Evolutionary conservation across 2,888 invertebrate species (phyloP).

Genomic region (Mantis religiosa): DNA sequence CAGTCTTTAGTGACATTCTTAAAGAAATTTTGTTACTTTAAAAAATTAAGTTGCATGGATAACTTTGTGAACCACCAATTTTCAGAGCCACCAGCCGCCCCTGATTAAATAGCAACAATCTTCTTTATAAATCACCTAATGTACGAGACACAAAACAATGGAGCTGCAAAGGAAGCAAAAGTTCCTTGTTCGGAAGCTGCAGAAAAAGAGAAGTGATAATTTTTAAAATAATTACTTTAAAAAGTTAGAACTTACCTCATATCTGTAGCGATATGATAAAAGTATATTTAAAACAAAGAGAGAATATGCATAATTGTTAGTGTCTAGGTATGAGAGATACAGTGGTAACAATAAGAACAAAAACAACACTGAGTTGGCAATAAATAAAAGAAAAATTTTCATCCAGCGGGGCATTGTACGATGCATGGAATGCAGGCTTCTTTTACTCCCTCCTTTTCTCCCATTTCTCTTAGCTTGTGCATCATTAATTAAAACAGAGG

Average conservation of each 20-base stretch:
- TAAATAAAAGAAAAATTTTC: not conserved
- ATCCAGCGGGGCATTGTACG: not conserved
- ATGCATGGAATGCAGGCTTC: not conserved
- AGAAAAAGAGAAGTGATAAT: not conserved
- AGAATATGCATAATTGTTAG: not conserved
- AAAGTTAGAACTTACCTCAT: not conserved
- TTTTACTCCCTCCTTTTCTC: not conserved
- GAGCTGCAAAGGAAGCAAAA: not conserved
- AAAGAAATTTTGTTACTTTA: too few species aligned
- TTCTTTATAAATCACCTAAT: too few species aligned
- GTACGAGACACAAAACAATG: too few species aligned
- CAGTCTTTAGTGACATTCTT: too few species aligned
- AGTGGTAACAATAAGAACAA: not conserved
- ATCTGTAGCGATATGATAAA: not conserved
- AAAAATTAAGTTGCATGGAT: too few species aligned
- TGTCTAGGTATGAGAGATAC: not conserved
- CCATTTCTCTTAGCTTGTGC: not conserved
- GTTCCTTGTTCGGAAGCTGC: not conserved
- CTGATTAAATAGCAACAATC: too few species aligned
- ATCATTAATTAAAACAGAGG: constrained; percentile 1
- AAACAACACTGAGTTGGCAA: not conserved
- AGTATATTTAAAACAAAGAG: not conserved
- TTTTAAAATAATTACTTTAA: not conserved
- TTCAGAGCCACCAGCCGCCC: too few species aligned
- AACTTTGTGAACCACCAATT: too few species aligned